Percentiles rank a stretch among this genome's conserved stretches.
These are phyloP conservation scores for Brachypterus glaber DNA, from an alignment of 2,888 invertebrate genomes.

Conservation along the genomic window DNA sequence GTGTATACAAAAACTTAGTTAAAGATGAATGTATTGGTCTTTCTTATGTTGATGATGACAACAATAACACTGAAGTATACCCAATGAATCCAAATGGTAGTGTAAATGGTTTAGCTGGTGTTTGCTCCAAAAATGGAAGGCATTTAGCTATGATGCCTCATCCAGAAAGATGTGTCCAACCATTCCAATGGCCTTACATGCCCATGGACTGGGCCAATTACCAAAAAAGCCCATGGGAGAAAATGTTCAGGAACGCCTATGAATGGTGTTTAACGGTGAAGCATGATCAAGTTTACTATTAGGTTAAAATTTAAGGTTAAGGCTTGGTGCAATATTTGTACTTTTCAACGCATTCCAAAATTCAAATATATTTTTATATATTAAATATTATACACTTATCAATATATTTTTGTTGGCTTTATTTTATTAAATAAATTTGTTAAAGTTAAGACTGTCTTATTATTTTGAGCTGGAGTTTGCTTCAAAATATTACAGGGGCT, in stretches of 20 bases:
- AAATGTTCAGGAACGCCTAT: constrained; percentile 85
- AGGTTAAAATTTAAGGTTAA: too few species aligned
- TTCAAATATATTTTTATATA: too few species aligned
- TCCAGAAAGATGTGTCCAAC: constrained; percentile 78
- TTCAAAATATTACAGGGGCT: too few species aligned
- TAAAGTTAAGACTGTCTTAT: too few species aligned
- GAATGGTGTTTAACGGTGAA: constrained; percentile 48
- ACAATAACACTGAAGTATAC: constrained; percentile 66
- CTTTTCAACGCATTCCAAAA: too few species aligned
- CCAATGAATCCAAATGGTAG: constrained; percentile 96
- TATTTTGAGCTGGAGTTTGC: too few species aligned
- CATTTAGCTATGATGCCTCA: constrained; percentile 99
- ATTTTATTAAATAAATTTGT: too few species aligned
- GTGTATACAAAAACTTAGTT: constrained; percentile 44
- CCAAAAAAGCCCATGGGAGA: constrained; percentile 77
- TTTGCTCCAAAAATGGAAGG: constrained; percentile 83
- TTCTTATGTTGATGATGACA: constrained; percentile 75
- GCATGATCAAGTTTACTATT: constrained; percentile 26
- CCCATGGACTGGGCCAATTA: constrained; percentile 45
- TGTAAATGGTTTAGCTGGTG: constrained; percentile 63
- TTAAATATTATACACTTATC: too few species aligned
- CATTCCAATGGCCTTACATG: constrained; percentile 82
- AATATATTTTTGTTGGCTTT: too few species aligned
- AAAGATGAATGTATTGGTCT: constrained; percentile 60
- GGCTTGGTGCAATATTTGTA: too few species aligned